Conservation (phyloP, 2,113 vertebrate species). For the Phaethon lepturus region DNA sequence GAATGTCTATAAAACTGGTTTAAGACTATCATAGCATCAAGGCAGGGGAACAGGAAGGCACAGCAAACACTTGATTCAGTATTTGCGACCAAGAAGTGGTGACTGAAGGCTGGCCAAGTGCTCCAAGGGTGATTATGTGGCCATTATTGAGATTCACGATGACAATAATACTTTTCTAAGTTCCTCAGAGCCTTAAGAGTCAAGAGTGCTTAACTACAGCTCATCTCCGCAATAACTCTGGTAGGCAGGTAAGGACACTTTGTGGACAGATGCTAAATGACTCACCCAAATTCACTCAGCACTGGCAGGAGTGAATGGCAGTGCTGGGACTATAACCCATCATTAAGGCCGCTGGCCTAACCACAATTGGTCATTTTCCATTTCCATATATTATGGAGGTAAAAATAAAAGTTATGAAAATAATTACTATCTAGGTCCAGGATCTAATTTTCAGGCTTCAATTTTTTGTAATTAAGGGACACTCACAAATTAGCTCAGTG, state of each 20-base stretch:
- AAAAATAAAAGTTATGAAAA: neutral
- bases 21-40: neutral
- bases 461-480: neutral
- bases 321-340: neutral
- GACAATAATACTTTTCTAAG: neutral
- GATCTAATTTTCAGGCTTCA: neutral
- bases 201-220: neutral
- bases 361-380: neutral
- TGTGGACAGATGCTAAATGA: neutral
- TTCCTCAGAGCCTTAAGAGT: neutral
- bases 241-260: neutral
- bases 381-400: neutral
- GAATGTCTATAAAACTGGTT: neutral
- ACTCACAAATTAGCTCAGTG: neutral
- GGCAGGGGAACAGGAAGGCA: neutral
- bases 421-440: neutral
- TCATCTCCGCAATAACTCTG: neutral
- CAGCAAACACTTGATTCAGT: neutral
- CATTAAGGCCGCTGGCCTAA: neutral
- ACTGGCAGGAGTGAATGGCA: neutral
- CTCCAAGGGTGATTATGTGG: neutral
- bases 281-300: neutral
- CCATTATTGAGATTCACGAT: neutral
- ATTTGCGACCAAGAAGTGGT: neutral
- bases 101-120: neutral